Conservation (phyloP, 2,888 invertebrate genomes). For the Chaetogeoica ovagalla region DNA sequence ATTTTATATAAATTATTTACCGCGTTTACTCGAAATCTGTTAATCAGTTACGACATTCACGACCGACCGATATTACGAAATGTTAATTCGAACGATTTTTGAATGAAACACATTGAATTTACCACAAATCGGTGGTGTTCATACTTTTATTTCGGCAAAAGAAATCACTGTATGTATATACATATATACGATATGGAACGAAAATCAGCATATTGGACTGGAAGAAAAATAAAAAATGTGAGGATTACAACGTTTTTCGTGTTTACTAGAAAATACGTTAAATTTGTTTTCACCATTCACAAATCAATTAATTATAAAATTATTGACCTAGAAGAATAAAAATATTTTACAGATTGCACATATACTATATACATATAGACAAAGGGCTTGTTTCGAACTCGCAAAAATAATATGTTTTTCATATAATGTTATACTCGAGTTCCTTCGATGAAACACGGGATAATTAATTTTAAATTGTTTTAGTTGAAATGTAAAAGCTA, state of each 20-base stretch:
- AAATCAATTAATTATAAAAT: background rate
- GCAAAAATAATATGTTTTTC: too few relatives aligned
- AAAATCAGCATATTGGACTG: too few relatives aligned
- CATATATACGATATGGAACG: background rate
- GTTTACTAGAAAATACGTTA: too few relatives aligned
- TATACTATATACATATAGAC: background rate
- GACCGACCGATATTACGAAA: background rate
- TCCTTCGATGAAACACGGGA: background rate
- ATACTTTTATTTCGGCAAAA: background rate
- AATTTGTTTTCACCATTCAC: background rate
- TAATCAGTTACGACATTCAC: too few relatives aligned
- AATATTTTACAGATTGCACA: background rate
- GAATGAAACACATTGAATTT: background rate
- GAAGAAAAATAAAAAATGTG: too few relatives aligned
- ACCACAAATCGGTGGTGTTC: background rate
- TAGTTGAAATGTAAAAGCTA: too few relatives aligned
- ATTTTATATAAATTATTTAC: too few relatives aligned
- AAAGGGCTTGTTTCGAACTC: background rate
- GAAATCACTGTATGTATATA: background rate
- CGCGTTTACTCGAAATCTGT: too few relatives aligned
- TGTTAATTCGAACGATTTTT: background rate
- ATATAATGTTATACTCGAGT: background rate
- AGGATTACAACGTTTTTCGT: too few relatives aligned
- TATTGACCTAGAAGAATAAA: background rate
- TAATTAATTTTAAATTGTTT: conserved; percentile 9